These are phyloP conservation scores for Tinea semifulvella DNA, from an alignment of 2,888 invertebrate genomes.

Conservation along the genomic window DNA sequence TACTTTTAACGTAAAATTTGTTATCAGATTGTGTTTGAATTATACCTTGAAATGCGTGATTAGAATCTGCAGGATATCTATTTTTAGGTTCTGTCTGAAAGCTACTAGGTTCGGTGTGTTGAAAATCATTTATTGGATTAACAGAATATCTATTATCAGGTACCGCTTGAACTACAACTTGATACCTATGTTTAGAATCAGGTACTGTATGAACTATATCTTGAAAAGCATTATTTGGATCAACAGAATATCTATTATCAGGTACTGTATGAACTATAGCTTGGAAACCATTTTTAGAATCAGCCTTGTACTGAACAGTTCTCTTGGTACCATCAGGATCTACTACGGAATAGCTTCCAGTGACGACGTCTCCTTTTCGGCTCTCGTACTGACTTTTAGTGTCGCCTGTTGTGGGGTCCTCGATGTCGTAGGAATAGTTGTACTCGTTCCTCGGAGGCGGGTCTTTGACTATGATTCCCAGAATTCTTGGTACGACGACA, in stretches of 20 bases:
- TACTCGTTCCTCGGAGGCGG: slow-evolving; percentile 44
- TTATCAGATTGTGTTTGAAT: too few species aligned
- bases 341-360: slow-evolving; percentile 49
- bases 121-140: too few species aligned
- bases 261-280: slow-evolving; percentile 59
- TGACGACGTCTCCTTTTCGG: slow-evolving; percentile 44
- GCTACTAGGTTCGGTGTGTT: too few species aligned
- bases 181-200: slow-evolving; percentile 54
- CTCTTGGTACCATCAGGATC: slow-evolving; percentile 55
- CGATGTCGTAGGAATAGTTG: slow-evolving; percentile 54
- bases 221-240: slow-evolving; percentile 59
- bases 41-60: too few species aligned
- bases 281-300: slow-evolving; percentile 59
- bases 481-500: slow-evolving; percentile 29
- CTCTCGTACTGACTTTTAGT: slow-evolving; percentile 50
- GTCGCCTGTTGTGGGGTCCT: slow-evolving; percentile 62
- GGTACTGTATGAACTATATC: slow-evolving; percentile 58
- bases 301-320: slow-evolving; percentile 57
- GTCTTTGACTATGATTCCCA: slow-evolving; percentile 46
- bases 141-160: too few species aligned
- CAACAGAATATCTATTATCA: slow-evolving; percentile 29
- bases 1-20: too few species aligned
- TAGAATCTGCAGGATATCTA: too few species aligned
- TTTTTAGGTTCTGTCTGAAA: too few species aligned
- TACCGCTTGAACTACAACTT: too few species aligned